phyloP scores from a whole-genome alignment of 1,140 invertebrate genomes.

The Drosophila parabipectinata region DNA sequence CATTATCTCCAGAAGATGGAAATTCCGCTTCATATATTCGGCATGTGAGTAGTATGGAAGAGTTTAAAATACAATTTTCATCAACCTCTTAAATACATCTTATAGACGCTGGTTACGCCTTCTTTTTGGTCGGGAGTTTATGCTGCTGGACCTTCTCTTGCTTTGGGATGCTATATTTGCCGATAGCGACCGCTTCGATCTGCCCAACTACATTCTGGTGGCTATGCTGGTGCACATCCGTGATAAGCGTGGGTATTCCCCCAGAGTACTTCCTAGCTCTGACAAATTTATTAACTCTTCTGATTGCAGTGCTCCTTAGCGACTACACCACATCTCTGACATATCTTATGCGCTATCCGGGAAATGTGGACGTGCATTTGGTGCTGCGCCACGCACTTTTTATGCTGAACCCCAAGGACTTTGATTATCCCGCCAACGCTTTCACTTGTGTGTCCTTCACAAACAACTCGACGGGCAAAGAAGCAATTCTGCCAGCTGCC shows the following conservation, averaged over 20 bases:
- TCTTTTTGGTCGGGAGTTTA: slow-evolving; percentile 92
- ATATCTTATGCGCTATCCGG: slow-evolving; percentile 89
- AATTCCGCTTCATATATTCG: slow-evolving; percentile 91
- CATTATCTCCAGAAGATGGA: slow-evolving; percentile 88
- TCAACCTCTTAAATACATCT: neutral
- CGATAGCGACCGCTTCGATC: slow-evolving; percentile 88
- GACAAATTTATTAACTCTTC: neutral
- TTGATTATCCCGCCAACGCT: slow-evolving; percentile 74
- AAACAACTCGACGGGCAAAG: slow-evolving; percentile 6
- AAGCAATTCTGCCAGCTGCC: slow-evolving; percentile 1
- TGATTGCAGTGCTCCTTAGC: slow-evolving; percentile 86
- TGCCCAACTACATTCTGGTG: slow-evolving; percentile 91
- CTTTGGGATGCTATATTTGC: slow-evolving; percentile 93
- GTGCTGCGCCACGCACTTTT: slow-evolving; percentile 88
- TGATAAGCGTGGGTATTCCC: slow-evolving; percentile 86
- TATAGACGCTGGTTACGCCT: slow-evolving; percentile 89
- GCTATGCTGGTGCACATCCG: slow-evolving; percentile 91
- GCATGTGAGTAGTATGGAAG: slow-evolving; percentile 87
- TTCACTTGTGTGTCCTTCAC: slow-evolving; percentile 70
- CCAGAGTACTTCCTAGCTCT: neutral
- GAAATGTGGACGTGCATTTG: slow-evolving; percentile 86
- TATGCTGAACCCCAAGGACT: slow-evolving; percentile 86
- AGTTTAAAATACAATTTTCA: neutral
- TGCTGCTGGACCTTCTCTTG: slow-evolving; percentile 89
- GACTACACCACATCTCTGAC: slow-evolving; percentile 88